A percentile compares a stretch with the other conserved stretches of the same genome.
Evolutionary conservation across 2,888 invertebrate genomes (phyloP).

Genomic region (Trichopoda pennipes): DNA sequence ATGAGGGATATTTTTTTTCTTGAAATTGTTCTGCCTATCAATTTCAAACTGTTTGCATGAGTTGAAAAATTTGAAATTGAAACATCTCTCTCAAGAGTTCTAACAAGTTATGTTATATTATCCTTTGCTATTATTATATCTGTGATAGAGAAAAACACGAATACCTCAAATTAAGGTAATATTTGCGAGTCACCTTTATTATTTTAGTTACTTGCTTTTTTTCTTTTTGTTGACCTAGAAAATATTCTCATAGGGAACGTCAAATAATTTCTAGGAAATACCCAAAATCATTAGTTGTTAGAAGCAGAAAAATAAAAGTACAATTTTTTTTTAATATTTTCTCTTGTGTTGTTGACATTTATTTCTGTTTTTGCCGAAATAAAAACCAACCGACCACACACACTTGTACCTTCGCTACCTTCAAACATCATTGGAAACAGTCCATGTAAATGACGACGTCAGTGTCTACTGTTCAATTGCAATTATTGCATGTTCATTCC

Average conservation of each 20-base stretch:
- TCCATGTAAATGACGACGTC: conserved; percentile 20
- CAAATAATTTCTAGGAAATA: conserved; percentile 46
- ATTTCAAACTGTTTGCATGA: too few relatives aligned
- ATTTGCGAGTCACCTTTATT: conserved; percentile 50
- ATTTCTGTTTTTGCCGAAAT: conserved; percentile 58
- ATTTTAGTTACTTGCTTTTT: neutral
- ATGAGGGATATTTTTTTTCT: too few relatives aligned
- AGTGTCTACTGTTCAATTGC: conserved; percentile 25
- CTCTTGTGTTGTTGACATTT: conserved; percentile 58
- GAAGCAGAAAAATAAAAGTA: conserved; percentile 28
- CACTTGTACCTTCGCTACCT: neutral
- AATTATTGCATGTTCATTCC: conserved; percentile 38
- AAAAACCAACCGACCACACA: conserved; percentile 1
- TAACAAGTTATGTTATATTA: neutral
- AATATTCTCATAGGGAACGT: conserved; percentile 34
- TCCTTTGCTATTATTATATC: too few relatives aligned
- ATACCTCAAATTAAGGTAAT: conserved; percentile 8
- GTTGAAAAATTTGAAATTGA: too few relatives aligned
- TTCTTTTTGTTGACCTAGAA: conserved; percentile 45
- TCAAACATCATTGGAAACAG: too few relatives aligned
- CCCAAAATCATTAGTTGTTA: conserved; percentile 52
- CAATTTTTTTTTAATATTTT: conserved; percentile 19
- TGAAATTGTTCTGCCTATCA: too few relatives aligned
- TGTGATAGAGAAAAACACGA: neutral
- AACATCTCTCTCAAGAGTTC: neutral